Conservation (phyloP, 2,888 invertebrate species). For the Carpatolechia fugitivella region DNA sequence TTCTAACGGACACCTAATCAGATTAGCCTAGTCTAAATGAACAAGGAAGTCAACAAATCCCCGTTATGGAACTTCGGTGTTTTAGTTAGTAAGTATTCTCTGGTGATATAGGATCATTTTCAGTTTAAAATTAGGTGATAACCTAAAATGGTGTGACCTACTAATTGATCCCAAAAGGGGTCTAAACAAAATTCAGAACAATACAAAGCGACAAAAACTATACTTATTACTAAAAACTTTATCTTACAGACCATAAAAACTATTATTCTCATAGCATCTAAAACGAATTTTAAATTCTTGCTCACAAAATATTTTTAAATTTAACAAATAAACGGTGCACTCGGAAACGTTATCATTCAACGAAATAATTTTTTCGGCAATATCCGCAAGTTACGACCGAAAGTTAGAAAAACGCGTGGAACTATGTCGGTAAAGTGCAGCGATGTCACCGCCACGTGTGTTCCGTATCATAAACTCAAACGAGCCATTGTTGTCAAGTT, state of each 20-base stretch:
- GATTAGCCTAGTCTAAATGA: too few relatives aligned
- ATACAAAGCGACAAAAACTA: too few relatives aligned
- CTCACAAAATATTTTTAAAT: neutral
- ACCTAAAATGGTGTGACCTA: too few relatives aligned
- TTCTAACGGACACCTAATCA: too few relatives aligned
- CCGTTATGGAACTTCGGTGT: too few relatives aligned
- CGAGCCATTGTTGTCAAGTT: slow-evolving; percentile 26
- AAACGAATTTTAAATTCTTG: too few relatives aligned
- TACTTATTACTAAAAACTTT: too few relatives aligned
- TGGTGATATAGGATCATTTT: neutral
- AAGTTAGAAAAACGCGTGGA: slow-evolving; percentile 26
- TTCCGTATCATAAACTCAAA: slow-evolving; percentile 35
- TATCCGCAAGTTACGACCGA: slow-evolving; percentile 24
- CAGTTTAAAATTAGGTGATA: neutral
- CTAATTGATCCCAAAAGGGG: too few relatives aligned
- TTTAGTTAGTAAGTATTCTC: too few relatives aligned
- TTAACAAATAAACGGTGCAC: neutral
- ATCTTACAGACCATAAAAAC: too few relatives aligned
- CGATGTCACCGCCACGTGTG: slow-evolving; percentile 33
- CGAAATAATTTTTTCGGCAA: slow-evolving; percentile 10
- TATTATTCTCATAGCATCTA: too few relatives aligned
- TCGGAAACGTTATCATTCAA: neutral
- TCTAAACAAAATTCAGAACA: neutral
- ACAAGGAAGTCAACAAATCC: too few relatives aligned
- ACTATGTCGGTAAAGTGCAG: slow-evolving; percentile 34